A percentile compares a stretch with the other conserved stretches of the same genome.
phyloP scores from a whole-genome alignment of 1,140 invertebrate species.

The Muscidifurax raptorellus region DNA sequence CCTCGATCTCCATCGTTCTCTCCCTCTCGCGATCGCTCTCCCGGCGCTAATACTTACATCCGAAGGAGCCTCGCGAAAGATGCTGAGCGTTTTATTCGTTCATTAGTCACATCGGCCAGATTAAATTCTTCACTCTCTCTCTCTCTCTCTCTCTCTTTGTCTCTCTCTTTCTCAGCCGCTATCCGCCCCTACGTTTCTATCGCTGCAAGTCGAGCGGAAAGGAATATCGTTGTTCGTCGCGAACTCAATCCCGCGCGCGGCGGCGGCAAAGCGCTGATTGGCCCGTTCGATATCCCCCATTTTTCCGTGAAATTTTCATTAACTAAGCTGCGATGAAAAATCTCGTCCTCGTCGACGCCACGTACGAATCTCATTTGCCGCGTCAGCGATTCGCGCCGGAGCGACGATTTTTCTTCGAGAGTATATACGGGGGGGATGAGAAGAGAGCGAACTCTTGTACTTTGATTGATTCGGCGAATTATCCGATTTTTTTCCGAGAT shows the following conservation, averaged over 20 bases:
- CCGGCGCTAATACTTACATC: slow-evolving; percentile 24
- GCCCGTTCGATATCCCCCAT: neutral
- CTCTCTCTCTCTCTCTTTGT: neutral
- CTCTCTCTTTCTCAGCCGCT: neutral
- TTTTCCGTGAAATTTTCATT: slow-evolving; percentile 45
- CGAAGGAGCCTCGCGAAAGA: slow-evolving; percentile 1
- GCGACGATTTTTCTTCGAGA: slow-evolving; percentile 13
- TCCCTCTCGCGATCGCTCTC: neutral
- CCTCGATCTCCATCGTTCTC: neutral
- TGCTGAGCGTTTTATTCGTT: slow-evolving; percentile 38
- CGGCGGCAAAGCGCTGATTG: neutral
- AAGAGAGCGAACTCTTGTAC: neutral
- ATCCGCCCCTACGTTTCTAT: too few relatives aligned
- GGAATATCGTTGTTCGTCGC: slow-evolving; percentile 3
- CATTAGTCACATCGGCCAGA: slow-evolving; percentile 43
- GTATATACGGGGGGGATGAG: neutral
- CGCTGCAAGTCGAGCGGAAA: neutral
- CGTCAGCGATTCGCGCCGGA: slow-evolving; percentile 26
- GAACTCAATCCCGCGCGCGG: too few relatives aligned
- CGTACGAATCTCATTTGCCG: slow-evolving; percentile 42
- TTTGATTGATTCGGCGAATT: slow-evolving; percentile 37
- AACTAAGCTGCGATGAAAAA: slow-evolving; percentile 37
- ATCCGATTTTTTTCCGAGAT: slow-evolving; percentile 6
- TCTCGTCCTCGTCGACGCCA: slow-evolving; percentile 16
- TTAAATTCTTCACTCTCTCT: slow-evolving; percentile 29